Percentiles rank a stretch among this genome's conserved stretches.
phyloP scores from a whole-genome alignment of 2,797 vertebrate species.

The Rhinella marina region DNA sequence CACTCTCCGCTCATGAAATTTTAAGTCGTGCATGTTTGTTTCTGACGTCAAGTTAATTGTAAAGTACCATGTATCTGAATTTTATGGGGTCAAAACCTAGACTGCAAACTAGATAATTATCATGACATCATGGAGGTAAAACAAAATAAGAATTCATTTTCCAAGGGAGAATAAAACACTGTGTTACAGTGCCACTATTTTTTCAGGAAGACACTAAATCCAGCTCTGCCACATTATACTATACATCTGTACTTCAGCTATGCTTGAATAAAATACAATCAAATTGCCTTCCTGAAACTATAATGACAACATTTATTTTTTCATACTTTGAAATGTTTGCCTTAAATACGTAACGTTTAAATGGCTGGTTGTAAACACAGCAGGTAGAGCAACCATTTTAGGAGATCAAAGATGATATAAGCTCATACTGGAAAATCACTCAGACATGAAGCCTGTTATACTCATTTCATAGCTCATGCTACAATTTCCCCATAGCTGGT shows the following conservation, averaged over 20 bases:
- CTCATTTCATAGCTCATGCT: slow-evolving; percentile 59
- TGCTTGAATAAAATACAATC: slow-evolving; percentile 48
- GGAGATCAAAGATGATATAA: slow-evolving; percentile 72
- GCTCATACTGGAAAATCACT: slow-evolving; percentile 69
- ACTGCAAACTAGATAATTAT: neutral
- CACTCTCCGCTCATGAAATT: neutral
- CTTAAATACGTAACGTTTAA: slow-evolving; percentile 66
- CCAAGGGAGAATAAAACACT: neutral
- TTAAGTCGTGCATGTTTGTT: neutral
- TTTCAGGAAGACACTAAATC: slow-evolving; percentile 13
- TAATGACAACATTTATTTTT: slow-evolving; percentile 54
- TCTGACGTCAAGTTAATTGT: neutral
- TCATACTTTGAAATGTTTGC: slow-evolving; percentile 52
- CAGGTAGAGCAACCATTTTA: slow-evolving; percentile 68
- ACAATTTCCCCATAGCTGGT: slow-evolving; percentile 64
- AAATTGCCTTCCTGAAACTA: slow-evolving; percentile 43
- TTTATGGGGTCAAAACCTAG: neutral
- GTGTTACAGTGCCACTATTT: slow-evolving; percentile 35
- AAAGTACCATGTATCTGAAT: neutral
- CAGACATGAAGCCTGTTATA: slow-evolving; percentile 63
- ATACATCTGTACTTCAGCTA: slow-evolving; percentile 16
- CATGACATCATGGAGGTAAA: slow-evolving; percentile 5
- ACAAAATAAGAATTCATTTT: slow-evolving; percentile 24
- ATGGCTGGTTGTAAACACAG: slow-evolving; percentile 68
- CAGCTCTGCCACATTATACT: slow-evolving; percentile 17